Conservation (phyloP, 2,888 invertebrate genomes). For the Unio pictorum region DNA sequence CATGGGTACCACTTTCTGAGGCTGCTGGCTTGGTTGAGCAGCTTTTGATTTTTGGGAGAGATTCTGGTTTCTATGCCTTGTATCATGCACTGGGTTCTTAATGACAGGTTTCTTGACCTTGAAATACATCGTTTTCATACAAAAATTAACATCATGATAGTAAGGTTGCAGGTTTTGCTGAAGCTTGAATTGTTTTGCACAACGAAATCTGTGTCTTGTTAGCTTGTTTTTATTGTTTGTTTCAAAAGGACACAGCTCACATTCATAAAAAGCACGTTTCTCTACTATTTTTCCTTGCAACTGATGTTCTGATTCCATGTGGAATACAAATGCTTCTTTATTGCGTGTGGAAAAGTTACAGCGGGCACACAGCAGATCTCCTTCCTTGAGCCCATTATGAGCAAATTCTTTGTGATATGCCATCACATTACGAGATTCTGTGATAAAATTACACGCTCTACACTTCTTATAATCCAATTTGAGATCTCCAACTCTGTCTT, state of each 20-base stretch:
- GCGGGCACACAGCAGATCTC: conserved; percentile 82
- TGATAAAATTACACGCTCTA: conserved; percentile 53
- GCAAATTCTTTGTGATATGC: conserved; percentile 81
- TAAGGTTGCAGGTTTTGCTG: conserved; percentile 85
- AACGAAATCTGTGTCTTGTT: conserved; percentile 88
- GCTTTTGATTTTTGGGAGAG: conserved; percentile 6
- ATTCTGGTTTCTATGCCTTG: conserved; percentile 5
- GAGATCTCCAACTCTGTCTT: conserved; percentile 53
- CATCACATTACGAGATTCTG: conserved; percentile 57
- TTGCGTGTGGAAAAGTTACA: conserved; percentile 84
- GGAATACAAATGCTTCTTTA: conserved; percentile 80
- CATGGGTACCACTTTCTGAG: background rate
- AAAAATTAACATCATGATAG: conserved; percentile 60
- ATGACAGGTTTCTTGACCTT: conserved; percentile 37
- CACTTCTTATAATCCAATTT: conserved; percentile 47
- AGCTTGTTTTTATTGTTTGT: conserved; percentile 93
- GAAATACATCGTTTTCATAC: conserved; percentile 60
- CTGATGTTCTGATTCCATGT: conserved; percentile 92
- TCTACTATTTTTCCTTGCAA: conserved; percentile 87
- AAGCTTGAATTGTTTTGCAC: conserved; percentile 90
- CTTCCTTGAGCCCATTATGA: conserved; percentile 46
- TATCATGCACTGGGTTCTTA: conserved; percentile 8
- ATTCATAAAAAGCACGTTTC: conserved; percentile 90
- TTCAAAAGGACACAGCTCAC: conserved; percentile 94
- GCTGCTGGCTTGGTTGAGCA: conserved; percentile 1